Base-by-base conservation (phyloP, 1,140 invertebrate genomes). In the Drosophila yakuba region DNA sequence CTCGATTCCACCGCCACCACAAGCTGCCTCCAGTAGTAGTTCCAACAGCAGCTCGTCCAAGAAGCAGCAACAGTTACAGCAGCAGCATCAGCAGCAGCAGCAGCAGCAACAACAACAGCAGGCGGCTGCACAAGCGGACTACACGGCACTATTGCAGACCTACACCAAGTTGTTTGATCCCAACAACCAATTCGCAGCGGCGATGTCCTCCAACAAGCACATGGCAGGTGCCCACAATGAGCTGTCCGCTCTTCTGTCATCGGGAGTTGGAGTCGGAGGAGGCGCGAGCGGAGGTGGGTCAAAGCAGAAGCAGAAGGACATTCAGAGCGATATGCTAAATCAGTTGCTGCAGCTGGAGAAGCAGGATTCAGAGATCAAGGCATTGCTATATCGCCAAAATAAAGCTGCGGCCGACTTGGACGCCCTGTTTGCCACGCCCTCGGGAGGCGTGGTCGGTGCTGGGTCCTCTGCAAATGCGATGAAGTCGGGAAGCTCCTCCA, bases 131-230 rank as follows among this genome's bases (percentile, higher is more conserved):
- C 79, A 81, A 41, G 75, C 88, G 4, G 88, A 92, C 32, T 92
- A 91, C 45, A 90, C 85, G 6, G 76, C 88, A 1, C 41, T 91
- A 11, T 43, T 92, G 56, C 91, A 92, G 58, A 92, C 91, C 15
- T 92, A 92, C 43, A 90, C 91, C 0, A 92, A 92, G 47, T 61
- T 92, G 0, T 92, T 92, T 14, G 91, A 92, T 74, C 80, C 89
- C 6, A 88, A 79, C 41, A 91, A 86, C 72, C 84, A 82, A 35
- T 92, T 92, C 58, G 82, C 77, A 1, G 78, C 80, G 3, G 81
- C 84, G 0, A 82, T 80, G 69, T 47, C 72, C 4, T 63, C 78
- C 8, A 62, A 50, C 47, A 90, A 74, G 51, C 72, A 91, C 57
- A 83, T 82, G 59, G 78, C 67, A 4, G 74, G 81, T 10, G 78